Evolutionary conservation across 2,888 invertebrate species (phyloP).

Genomic region (Pachydiplax longipennis): DNA sequence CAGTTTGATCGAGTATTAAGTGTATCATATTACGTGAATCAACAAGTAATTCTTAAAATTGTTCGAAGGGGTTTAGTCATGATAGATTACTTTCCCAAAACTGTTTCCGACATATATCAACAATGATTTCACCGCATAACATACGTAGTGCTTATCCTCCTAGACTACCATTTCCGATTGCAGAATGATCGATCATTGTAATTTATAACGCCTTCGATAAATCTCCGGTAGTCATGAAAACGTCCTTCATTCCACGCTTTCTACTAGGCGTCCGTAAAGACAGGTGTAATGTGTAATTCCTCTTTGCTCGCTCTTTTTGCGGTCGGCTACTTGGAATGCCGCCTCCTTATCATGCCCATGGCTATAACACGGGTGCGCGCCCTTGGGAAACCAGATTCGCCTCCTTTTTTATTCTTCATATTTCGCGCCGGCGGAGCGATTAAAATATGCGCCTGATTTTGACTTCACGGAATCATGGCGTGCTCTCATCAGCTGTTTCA

Average conservation of each 20-base stretch:
- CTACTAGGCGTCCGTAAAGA: not conserved
- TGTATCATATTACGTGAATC: too few relatives aligned
- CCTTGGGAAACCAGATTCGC: not conserved
- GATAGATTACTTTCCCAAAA: too few relatives aligned
- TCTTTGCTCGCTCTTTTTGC: not conserved
- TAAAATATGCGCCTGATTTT: not conserved
- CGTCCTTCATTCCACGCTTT: not conserved
- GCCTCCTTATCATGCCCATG: not conserved
- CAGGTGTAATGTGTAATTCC: not conserved
- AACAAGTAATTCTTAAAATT: too few relatives aligned
- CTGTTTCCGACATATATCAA: too few relatives aligned
- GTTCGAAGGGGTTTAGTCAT: too few relatives aligned
- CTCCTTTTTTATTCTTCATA: not conserved
- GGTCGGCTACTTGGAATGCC: not conserved
- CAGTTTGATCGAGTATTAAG: too few relatives aligned
- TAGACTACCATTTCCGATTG: too few relatives aligned
- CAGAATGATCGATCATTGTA: not conserved
- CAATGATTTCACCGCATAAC: too few relatives aligned
- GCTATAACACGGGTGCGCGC: not conserved
- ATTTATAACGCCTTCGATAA: not conserved
- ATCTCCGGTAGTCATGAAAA: not conserved
- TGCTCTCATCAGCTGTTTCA: not conserved
- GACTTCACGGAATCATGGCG: not conserved
- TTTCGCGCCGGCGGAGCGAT: not conserved
- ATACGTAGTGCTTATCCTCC: too few relatives aligned